Conservation (phyloP, 2,888 invertebrate genomes). For the Andrena bicolor region DNA sequence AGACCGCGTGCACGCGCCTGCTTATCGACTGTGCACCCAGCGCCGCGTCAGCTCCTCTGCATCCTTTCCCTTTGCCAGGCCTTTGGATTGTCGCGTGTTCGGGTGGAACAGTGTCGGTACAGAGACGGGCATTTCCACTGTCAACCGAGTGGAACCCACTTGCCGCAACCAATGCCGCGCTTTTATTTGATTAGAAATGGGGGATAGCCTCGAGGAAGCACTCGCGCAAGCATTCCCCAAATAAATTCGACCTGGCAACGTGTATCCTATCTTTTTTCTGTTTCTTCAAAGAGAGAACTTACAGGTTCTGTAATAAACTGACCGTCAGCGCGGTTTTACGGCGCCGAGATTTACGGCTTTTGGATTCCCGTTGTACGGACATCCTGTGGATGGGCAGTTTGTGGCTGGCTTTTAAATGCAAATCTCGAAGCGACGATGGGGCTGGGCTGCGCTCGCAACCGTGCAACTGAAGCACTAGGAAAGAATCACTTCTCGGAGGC, state of each 20-base stretch:
- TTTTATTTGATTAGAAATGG: neutral
- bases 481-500: neutral
- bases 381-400: neutral
- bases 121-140: slow-evolving; percentile 34
- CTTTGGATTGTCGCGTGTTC: slow-evolving; percentile 1
- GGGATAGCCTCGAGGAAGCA: neutral
- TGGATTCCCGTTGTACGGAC: neutral
- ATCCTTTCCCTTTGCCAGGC: slow-evolving; percentile 34
- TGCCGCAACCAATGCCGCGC: neutral
- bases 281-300: neutral
- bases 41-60: slow-evolving; percentile 27
- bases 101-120: slow-evolving; percentile 24
- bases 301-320: slow-evolving; percentile 14
- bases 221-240: neutral
- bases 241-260: slow-evolving; percentile 19
- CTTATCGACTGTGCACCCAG: slow-evolving; percentile 73
- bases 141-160: slow-evolving; percentile 17
- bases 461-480: neutral
- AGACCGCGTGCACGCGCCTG: slow-evolving; percentile 61
- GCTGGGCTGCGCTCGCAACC: neutral
- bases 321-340: slow-evolving; percentile 15
- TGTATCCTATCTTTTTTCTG: neutral
- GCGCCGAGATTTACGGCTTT: slow-evolving; percentile 6
- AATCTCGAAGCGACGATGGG: neutral
- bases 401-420: neutral